Evolutionary conservation across 1,140 invertebrate species (phyloP).

Genomic region (Bombus impatiens): DNA sequence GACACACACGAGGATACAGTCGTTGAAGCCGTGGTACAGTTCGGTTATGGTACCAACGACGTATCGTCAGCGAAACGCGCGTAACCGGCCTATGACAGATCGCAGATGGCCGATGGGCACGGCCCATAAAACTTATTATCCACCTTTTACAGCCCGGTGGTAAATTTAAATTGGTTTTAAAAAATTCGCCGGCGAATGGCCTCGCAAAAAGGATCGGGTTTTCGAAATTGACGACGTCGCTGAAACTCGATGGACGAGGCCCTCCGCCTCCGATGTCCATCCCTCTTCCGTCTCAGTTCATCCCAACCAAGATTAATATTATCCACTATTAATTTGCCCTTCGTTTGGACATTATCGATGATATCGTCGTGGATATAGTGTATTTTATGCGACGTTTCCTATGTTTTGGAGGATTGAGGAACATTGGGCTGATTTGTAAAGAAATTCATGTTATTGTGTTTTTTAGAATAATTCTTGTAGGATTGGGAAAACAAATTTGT

Average conservation of each 20-base stretch:
- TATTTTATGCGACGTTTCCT: not conserved
- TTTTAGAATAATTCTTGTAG: too few species aligned
- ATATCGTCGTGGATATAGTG: not conserved
- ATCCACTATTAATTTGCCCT: constrained; percentile 25
- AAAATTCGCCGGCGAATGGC: constrained; percentile 66
- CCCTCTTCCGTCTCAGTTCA: not conserved
- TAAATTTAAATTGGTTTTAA: constrained; percentile 73
- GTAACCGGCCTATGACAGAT: constrained; percentile 70
- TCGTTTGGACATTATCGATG: not conserved
- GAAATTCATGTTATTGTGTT: too few species aligned
- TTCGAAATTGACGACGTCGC: constrained; percentile 63
- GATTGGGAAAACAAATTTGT: too few species aligned
- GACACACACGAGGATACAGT: constrained; percentile 5
- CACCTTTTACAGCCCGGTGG: constrained; percentile 71
- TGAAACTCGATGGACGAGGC: constrained; percentile 46
- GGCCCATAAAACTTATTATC: constrained; percentile 75
- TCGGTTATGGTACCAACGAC: constrained; percentile 53
- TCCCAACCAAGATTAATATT: constrained; percentile 47
- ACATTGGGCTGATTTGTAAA: too few species aligned
- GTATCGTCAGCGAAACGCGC: constrained; percentile 55
- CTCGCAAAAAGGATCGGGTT: constrained; percentile 52
- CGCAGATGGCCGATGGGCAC: constrained; percentile 71
- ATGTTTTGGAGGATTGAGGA: too few species aligned
- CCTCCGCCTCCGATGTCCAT: not conserved
- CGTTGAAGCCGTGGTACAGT: not conserved